Base-by-base conservation (phyloP, 2,797 vertebrate genomes). In the Xyrichtys novacula region DNA sequence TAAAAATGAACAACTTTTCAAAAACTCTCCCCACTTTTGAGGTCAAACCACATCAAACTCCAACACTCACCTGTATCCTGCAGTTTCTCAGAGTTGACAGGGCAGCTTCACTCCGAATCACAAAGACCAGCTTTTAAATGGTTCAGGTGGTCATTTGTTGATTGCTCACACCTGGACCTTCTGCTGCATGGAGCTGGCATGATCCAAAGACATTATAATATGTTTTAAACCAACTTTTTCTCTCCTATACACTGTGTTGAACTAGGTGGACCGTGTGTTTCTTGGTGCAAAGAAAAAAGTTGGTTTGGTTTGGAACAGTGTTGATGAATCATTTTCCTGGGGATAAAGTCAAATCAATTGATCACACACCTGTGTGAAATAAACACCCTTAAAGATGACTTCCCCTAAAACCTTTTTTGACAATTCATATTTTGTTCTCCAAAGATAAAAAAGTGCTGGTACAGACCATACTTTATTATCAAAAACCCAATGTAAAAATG, bases 161-260 rank as follows among this genome's bases (percentile, higher is more conserved):
- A 91, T 88, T 70, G 62, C 20, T 26, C 5, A 59, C 89, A 91
- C 67, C 89, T 90, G 81, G 23, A 5, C 60, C 8, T 32, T 56
- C 44, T 70, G 44, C 40, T 36, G 12, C 32, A 23, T 15, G 9
- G 20, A 0, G 5, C 14, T 5, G 3, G 22, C 25, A 25, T 15
- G 25, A 36, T 20, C 2, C 59, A 17, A 42, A 22, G 11, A 15
- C 7, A 2, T 11, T 28, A 38, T 6, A 19, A n/a, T 15, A 20
- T 46, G 26, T 36, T 29, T 62, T 7, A 38, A 16, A 47, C 19
- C 17, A 15, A 29, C 1, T n/a, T 31, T 10, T 39, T 15, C 25
- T 38, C 36, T 9, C 7, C 17, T 7, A 7, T 39, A 31, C 22
- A 23, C 16, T n/a, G n/a, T n/a, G n/a, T n/a, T 49, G 6, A 5